phyloP scores from a whole-genome alignment of 2,113 vertebrate genomes.

The Tyto alba region DNA sequence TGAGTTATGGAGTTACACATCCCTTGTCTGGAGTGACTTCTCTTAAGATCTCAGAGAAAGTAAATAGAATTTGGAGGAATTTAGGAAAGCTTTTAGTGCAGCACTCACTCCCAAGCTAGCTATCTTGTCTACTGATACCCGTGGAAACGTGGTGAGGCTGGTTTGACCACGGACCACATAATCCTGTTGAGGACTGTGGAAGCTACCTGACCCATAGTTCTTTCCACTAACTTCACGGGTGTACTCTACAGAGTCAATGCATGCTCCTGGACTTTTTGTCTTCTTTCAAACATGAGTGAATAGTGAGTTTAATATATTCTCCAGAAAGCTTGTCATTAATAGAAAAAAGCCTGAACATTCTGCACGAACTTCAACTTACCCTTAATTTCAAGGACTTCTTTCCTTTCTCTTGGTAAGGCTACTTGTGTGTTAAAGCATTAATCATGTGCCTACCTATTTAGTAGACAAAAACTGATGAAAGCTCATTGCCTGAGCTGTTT shows the following conservation, averaged over 20 bases:
- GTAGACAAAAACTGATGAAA: neutral
- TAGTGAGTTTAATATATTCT: neutral
- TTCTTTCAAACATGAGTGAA: neutral
- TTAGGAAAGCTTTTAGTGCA: neutral
- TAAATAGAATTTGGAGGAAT: neutral
- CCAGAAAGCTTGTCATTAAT: neutral
- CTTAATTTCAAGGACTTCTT: conserved; percentile 2
- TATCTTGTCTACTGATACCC: neutral
- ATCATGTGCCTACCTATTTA: neutral
- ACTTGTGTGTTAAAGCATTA: neutral
- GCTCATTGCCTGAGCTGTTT: neutral
- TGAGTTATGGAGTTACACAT: neutral
- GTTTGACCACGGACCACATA: neutral
- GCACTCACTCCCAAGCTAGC: neutral
- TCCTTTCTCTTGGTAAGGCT: neutral
- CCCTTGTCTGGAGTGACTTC: neutral
- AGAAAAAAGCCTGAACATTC: neutral
- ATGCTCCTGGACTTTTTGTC: neutral
- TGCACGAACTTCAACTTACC: neutral
- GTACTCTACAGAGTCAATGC: fast-evolving
- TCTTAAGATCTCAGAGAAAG: neutral
- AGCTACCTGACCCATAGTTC: neutral
- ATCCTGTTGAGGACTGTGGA: neutral
- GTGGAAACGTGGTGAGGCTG: neutral
- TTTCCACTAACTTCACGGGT: neutral